Evolutionary conservation across 2,888 invertebrate species (phyloP).

Genomic region (Heteromurus nitidus): DNA sequence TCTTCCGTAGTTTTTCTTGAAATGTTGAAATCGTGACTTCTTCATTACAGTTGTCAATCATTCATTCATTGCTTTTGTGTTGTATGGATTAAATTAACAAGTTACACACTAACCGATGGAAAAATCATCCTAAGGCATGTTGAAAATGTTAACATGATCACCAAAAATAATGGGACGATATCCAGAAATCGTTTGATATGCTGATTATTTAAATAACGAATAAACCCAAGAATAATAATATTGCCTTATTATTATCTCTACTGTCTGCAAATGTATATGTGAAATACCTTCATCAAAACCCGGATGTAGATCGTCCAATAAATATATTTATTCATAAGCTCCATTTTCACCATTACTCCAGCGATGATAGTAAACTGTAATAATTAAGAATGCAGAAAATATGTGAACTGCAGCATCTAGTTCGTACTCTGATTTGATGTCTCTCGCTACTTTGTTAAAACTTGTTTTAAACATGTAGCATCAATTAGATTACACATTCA

Average conservation of each 20-base stretch:
- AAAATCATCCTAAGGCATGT: slow-evolving; percentile 41
- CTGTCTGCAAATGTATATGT: not conserved
- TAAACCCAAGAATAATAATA: not conserved
- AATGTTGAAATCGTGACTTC: too few species aligned
- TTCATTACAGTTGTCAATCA: not conserved
- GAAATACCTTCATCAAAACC: slow-evolving; percentile 34
- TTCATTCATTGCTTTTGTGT: not conserved
- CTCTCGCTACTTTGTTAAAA: too few species aligned
- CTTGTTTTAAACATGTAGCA: too few species aligned
- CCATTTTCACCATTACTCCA: slow-evolving; percentile 13
- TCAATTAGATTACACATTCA: too few species aligned
- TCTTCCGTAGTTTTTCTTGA: not conserved
- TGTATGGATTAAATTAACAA: too few species aligned
- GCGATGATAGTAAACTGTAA: slow-evolving; percentile 30
- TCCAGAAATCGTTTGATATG: slow-evolving; percentile 38
- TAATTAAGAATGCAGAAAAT: too few species aligned
- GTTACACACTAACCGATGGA: slow-evolving; percentile 22
- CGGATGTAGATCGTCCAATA: slow-evolving; percentile 45
- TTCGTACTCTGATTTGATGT: too few species aligned
- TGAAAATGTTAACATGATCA: slow-evolving; percentile 39
- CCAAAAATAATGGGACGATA: slow-evolving; percentile 36
- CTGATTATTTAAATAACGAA: slow-evolving; percentile 3
- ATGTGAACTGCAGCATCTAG: too few species aligned
- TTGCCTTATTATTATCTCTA: not conserved
- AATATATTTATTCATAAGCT: slow-evolving; percentile 33